phyloP scores from a whole-genome alignment of 2,113 vertebrate genomes.

The Azemiops feae region DNA sequence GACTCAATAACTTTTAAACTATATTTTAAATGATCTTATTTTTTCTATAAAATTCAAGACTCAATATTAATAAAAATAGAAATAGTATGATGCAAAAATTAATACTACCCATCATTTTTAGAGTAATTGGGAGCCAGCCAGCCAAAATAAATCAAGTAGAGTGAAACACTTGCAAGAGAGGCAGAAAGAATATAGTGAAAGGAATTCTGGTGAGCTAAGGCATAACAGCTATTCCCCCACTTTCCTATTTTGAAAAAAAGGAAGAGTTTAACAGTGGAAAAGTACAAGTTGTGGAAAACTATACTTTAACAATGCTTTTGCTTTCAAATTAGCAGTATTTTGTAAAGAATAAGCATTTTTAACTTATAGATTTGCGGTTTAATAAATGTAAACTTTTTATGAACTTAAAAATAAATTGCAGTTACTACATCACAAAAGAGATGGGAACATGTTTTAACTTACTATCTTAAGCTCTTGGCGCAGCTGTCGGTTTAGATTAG shows the following conservation, averaged over 20 bases:
- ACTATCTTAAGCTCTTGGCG: conserved; percentile 98
- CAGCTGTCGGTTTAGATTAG: conserved; percentile 95
- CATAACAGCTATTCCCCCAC: background rate
- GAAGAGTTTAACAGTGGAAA: background rate
- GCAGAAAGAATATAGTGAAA: background rate
- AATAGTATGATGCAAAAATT: background rate
- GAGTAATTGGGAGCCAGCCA: background rate
- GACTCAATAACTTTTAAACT: background rate
- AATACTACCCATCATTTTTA: background rate
- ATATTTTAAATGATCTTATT: background rate
- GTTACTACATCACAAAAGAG: background rate
- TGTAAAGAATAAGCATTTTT: background rate
- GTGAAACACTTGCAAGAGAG: background rate
- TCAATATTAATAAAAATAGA: background rate
- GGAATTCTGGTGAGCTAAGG: background rate
- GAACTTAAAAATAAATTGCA: background rate
- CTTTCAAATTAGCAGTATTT: background rate
- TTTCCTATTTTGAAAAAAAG: background rate
- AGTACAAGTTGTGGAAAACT: background rate
- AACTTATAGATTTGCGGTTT: background rate
- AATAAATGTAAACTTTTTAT: background rate
- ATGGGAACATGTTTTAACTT: conserved; percentile 44
- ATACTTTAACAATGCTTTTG: background rate
- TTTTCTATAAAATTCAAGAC: background rate
- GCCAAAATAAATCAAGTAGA: background rate